phyloP scores from a whole-genome alignment of 2,888 invertebrate genomes.

The Hanleya hanleyi region DNA sequence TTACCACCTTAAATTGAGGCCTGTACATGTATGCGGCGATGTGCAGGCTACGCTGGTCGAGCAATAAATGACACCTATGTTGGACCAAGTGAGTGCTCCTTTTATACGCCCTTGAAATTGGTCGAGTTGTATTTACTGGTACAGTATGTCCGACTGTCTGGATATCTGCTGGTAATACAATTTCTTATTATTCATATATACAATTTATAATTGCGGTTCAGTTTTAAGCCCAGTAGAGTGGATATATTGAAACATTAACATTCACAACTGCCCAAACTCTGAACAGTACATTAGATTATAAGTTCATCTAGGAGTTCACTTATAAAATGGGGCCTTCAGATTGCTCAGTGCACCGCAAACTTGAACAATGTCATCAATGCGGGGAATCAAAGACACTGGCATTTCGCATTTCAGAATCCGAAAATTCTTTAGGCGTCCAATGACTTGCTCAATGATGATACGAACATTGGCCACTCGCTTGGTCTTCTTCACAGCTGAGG shows the following conservation, averaged over 20 bases:
- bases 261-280: not conserved
- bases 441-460: conserved; percentile 44
- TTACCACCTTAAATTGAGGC: too few relatives aligned
- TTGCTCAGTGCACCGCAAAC: conserved; percentile 25
- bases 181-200: too few relatives aligned
- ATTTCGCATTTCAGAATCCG: conserved; percentile 32
- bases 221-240: not conserved
- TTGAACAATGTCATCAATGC: conserved; percentile 37
- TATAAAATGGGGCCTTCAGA: not conserved
- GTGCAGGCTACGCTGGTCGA: too few relatives aligned
- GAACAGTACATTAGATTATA: not conserved
- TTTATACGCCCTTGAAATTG: too few relatives aligned
- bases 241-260: not conserved
- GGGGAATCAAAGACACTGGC: conserved; percentile 31
- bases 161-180: too few relatives aligned
- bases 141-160: too few relatives aligned
- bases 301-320: not conserved
- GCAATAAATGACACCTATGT: too few relatives aligned
- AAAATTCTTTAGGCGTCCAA: conserved; percentile 41
- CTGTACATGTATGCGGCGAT: too few relatives aligned
- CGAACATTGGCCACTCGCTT: conserved; percentile 39
- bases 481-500: conserved; percentile 32
- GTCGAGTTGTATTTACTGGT: too few relatives aligned
- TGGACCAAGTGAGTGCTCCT: too few relatives aligned
- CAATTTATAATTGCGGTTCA: too few relatives aligned